Base-by-base conservation (phyloP, 2,797 vertebrate genomes). In the Epinephelus malabaricus region DNA sequence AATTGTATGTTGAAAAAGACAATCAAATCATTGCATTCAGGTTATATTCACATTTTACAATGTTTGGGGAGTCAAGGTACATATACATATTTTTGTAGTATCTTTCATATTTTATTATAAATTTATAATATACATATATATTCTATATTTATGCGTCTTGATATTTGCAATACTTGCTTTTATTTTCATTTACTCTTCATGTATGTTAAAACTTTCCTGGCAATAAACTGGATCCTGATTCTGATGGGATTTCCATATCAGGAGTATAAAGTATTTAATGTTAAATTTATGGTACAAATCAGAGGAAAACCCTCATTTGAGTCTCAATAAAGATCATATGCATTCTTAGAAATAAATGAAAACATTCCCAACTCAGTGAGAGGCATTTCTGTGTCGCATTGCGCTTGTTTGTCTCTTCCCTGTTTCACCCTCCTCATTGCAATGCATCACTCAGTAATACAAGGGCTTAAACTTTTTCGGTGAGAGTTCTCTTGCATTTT, bases 371-470 rank as follows among this genome's bases (percentile, higher is more conserved):
- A 69, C 71, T 73, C 40, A 55, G 60, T 15, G 50, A 45, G 34
- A 25, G 19, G 34, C 19, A 49, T 11, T 27, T 79, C 43, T 59
- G 51, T 69, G 73, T 73, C 18, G 63, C 81, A 72, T 21, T 86
- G 83, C 70, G 21, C 55, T 73, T 78, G 43, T 88, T 84, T 77
- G 53, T 77, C 68, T 77, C 84, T 47, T 71, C 63, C 25, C 30
- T 5, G 30, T 61, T 78, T 85, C 81, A 73, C 58, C 86, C 56
- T 78, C 65, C 80, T 82, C 85, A 74, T 81, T 89, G 72, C 53
- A 74, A 83, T 76, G 72, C 86, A 73, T 77, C 70, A 50, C 80
- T 87, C 85, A 83, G 82, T 78, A 86, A 88, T 45, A 82, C 73
- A 79, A 77, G 38, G 63, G 61, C 72, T 82, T 64, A 66, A 81